Percentiles rank a stretch among this genome's conserved stretches.
These are phyloP conservation scores for Rhinogobio ventralis DNA, from an alignment of 2,797 vertebrate genomes.

Conservation along the genomic window DNA sequence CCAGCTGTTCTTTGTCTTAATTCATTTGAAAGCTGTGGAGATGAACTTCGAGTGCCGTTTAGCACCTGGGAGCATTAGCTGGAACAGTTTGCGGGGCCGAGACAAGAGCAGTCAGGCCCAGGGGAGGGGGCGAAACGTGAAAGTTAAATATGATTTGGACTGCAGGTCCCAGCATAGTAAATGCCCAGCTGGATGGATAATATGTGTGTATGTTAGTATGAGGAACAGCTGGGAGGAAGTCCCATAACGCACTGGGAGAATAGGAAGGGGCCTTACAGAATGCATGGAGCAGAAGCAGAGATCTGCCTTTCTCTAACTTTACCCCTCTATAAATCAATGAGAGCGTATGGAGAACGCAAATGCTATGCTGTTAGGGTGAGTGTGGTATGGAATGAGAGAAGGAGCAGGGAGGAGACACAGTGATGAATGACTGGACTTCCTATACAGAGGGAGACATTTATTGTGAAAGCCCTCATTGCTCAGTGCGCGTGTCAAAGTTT, in stretches of 20 bases:
- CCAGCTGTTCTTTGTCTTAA: slow-evolving; percentile 46
- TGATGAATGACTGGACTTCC: slow-evolving; percentile 38
- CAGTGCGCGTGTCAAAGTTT: slow-evolving; percentile 41
- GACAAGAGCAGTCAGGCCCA: slow-evolving; percentile 7
- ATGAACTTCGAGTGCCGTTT: slow-evolving; percentile 2
- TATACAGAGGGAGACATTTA: slow-evolving; percentile 37
- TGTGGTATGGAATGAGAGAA: slow-evolving; percentile 6
- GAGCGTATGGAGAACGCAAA: neutral
- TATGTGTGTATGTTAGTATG: slow-evolving; percentile 24
- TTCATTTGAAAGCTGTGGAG: slow-evolving; percentile 32
- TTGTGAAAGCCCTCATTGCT: slow-evolving; percentile 35
- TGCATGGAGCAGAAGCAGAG: slow-evolving; percentile 9
- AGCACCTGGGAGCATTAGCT: slow-evolving; percentile 30
- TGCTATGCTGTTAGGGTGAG: neutral
- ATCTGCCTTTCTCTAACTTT: slow-evolving; percentile 5
- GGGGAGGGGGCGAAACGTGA: slow-evolving; percentile 18
- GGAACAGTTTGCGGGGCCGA: slow-evolving; percentile 11
- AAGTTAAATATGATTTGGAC: slow-evolving; percentile 50
- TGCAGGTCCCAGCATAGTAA: slow-evolving; percentile 61
- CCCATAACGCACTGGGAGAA: slow-evolving; percentile 68
- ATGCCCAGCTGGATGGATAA: slow-evolving; percentile 74
- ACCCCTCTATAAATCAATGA: slow-evolving; percentile 32
- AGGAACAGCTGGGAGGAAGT: slow-evolving; percentile 80
- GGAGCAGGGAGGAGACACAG: slow-evolving; percentile 23
- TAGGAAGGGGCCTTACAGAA: neutral